Percentiles rank a stretch among this genome's conserved stretches.
Conservation (phyloP, 2,888 invertebrate genomes). For the Automeris io region DNA sequence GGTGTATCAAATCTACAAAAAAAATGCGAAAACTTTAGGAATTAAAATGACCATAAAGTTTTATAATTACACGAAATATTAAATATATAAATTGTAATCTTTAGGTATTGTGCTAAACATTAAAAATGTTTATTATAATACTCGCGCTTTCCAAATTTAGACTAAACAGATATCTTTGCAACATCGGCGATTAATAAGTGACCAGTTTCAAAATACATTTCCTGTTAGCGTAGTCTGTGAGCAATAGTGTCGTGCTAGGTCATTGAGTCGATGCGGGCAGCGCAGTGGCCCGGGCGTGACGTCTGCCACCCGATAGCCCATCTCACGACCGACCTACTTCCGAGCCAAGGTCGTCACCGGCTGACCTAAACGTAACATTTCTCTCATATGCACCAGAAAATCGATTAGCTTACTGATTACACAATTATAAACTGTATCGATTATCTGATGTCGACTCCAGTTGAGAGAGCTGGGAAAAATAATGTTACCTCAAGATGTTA, state of each 20-base stretch:
- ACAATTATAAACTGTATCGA: conserved; percentile 5
- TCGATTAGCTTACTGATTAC: conserved; percentile 23
- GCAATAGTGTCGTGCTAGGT: conserved; percentile 12
- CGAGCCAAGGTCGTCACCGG: conserved; percentile 67
- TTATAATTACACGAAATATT: too few species aligned
- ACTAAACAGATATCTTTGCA: too few species aligned
- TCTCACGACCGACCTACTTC: conserved; percentile 74
- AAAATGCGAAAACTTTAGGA: too few species aligned
- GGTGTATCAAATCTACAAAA: too few species aligned
- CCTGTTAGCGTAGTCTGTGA: background rate
- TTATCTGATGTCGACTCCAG: conserved; percentile 5
- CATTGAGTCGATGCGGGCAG: conserved; percentile 21
- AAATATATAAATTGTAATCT: too few species aligned
- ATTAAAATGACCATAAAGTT: too few species aligned
- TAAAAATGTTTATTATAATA: too few species aligned
- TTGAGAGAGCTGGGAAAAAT: background rate
- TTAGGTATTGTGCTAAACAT: too few species aligned
- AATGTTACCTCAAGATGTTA: conserved; percentile 16
- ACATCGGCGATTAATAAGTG: too few species aligned
- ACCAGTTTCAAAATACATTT: background rate
- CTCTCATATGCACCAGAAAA: conserved; percentile 43
- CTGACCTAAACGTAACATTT: conserved; percentile 62
- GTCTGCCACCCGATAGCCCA: conserved; percentile 73
- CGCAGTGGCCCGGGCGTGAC: conserved; percentile 62
- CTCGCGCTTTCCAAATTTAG: too few species aligned